Evolutionary conservation across 2,888 invertebrate genomes (phyloP), one percentile per base, ranked within the genome.

Genomic region (Bombylius discolor): DNA sequence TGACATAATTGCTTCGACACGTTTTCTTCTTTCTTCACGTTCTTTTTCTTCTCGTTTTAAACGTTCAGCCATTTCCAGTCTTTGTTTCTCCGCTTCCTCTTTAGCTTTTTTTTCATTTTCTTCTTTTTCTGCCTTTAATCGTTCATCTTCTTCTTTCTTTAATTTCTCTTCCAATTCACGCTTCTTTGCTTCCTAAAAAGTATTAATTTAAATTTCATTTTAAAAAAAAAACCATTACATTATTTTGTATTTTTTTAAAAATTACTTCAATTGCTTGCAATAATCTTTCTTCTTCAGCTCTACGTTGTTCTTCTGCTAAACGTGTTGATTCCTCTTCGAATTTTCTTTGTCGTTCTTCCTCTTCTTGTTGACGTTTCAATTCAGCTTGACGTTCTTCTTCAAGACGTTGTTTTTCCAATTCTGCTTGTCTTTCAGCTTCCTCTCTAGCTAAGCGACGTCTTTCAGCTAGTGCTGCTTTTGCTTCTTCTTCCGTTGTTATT

Each of bases 381-480:
- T 89, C 87, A 52, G 83, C 78, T 66, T 85, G 81, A 58, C 81
- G 78, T 71, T 89, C 87, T 53, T 83, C 85, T 69, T 89, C 86
- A 62, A 82, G 72, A 62, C 82, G 80, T 65, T 82, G 79, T 63
- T 88, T 78, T 75, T 93, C 93, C 52, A 86, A 75, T 71, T 94
- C 92, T 4, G 93, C 93, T 73, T 91, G 90, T 58, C 85, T 75
- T 77, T 96, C 95, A 12, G 93, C 88, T 72, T 94, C 93, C 75
- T 94, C 95, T 23, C 95, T 76, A 12, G 93, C 94, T 58, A 90
- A 77, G 57, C 92, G 80, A 62, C 95, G 78, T 59, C 91, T 80
- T 77, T 95, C 95, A 1, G 95, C 94, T 56, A 96, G 76, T 56
- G 93, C 94, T 23, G 93, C 93, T 74, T 94, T 95, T 9, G 95